A percentile compares a stretch with the other conserved stretches of the same genome.
Conservation (phyloP, 2,113 vertebrate species). For the Platycercus adscitus region DNA sequence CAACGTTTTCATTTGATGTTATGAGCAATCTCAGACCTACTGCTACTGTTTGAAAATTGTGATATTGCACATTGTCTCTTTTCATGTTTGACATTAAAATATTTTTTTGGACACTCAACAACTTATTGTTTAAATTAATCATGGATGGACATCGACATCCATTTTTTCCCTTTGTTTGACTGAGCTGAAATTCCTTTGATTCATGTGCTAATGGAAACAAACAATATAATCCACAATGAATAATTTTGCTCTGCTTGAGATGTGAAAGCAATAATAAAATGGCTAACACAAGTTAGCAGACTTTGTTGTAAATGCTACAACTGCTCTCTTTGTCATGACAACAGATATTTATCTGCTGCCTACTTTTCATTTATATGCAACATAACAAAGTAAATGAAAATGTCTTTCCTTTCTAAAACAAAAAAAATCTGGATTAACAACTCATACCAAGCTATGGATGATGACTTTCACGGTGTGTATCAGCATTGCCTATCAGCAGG, state of each 20-base stretch:
- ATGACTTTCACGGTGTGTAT: background rate
- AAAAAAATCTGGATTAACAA: conserved; percentile 13
- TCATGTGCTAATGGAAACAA: conserved; percentile 57
- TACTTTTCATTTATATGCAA: conserved; percentile 40
- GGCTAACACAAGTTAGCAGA: conserved; percentile 49
- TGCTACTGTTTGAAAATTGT: background rate
- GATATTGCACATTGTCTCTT: background rate
- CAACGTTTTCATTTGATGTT: background rate
- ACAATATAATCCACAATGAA: conserved; percentile 35
- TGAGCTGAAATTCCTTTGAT: conserved; percentile 43
- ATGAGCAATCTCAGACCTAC: background rate
- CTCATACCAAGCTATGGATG: background rate
- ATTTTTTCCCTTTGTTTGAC: conserved; percentile 34
- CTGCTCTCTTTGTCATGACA: conserved; percentile 49
- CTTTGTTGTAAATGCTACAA: conserved; percentile 34
- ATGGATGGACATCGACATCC: background rate
- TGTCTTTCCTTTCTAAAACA: background rate
- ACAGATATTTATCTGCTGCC: conserved; percentile 48
- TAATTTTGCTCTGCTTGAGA: conserved; percentile 35
- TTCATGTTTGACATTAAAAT: conserved; percentile 4
- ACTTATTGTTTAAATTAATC: conserved; percentile 56
- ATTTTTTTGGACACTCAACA: conserved; percentile 7
- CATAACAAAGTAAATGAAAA: conserved; percentile 1
- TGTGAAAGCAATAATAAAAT: conserved; percentile 57
- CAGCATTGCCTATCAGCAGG: background rate